A percentile compares a stretch with the other conserved stretches of the same genome.
These are phyloP conservation scores for Euspilapteryx auroguttella DNA, from an alignment of 2,888 invertebrate genomes.

Conservation along the genomic window DNA sequence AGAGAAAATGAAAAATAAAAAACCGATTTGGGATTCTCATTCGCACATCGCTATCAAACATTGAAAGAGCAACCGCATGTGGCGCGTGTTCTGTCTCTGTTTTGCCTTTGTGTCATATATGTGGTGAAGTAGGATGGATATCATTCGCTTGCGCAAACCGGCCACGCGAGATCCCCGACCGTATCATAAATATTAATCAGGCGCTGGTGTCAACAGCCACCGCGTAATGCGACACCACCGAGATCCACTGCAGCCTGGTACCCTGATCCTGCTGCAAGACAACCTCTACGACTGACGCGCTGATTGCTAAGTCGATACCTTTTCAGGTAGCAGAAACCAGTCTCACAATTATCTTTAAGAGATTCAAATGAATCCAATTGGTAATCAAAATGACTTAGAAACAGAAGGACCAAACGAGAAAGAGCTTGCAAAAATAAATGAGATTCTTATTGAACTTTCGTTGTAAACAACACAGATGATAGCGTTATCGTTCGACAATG, in stretches of 20 bases:
- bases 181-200: constrained; percentile 63
- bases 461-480: constrained; percentile 14
- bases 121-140: constrained; percentile 35
- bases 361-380: too few species aligned
- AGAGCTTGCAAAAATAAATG: not conserved
- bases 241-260: constrained; percentile 52
- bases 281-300: constrained; percentile 8
- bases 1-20: constrained; percentile 31
- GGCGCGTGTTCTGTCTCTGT: too few species aligned
- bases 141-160: constrained; percentile 52
- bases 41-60: constrained; percentile 47
- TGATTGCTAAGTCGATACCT: not conserved
- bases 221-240: constrained; percentile 57
- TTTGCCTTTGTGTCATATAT: constrained; percentile 11
- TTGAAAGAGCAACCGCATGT: constrained; percentile 38
- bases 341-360: too few species aligned
- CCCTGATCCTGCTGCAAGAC: constrained; percentile 21
- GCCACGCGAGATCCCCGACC: constrained; percentile 60
- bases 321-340: not conserved
- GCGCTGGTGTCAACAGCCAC: constrained; percentile 62
- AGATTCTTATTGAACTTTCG: not conserved
- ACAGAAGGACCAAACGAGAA: not conserved
- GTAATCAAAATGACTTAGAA: too few species aligned
- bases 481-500: constrained; percentile 27
- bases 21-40: constrained; percentile 54